Percentiles rank a stretch among this genome's conserved stretches.
Conservation (phyloP, 2,113 vertebrate species). For the Anarhynchus alexandrinus region DNA sequence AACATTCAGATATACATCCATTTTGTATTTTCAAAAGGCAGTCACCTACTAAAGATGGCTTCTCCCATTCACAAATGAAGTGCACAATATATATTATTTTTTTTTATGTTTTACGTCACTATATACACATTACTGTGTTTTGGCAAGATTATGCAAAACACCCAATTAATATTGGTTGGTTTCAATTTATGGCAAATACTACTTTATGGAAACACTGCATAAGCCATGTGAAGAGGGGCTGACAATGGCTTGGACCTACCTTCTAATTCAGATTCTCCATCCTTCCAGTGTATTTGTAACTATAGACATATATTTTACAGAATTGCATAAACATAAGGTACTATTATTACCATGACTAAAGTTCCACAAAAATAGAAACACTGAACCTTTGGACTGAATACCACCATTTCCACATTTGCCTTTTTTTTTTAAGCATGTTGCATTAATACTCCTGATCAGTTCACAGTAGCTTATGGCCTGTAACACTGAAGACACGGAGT, state of each 20-base stretch:
- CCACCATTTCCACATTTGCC: conserved; percentile 54
- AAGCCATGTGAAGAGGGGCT: conserved; percentile 43
- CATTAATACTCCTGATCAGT: conserved; percentile 34
- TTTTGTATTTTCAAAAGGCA: conserved; percentile 73
- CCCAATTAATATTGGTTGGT: conserved; percentile 45
- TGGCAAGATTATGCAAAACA: conserved; percentile 73
- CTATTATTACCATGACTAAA: conserved; percentile 40
- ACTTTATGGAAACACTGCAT: conserved; percentile 49
- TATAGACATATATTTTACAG: conserved; percentile 67
- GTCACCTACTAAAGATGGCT: conserved; percentile 78
- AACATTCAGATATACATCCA: conserved; percentile 86
- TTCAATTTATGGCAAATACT: conserved; percentile 43
- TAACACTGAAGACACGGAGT: conserved; percentile 30
- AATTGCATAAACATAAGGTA: conserved; percentile 66
- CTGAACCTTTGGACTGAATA: conserved; percentile 53
- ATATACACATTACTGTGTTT: conserved; percentile 76
- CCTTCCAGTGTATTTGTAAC: conserved; percentile 52
- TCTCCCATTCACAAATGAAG: conserved; percentile 86
- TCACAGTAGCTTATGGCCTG: conserved; percentile 45
- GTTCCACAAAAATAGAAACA: conserved; percentile 67
- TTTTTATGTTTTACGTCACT: conserved; percentile 57
- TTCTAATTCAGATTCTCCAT: conserved; percentile 56
- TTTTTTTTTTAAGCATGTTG: conserved; percentile 22
- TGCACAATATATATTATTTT: conserved; percentile 81
- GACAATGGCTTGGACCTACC: conserved; percentile 63